These are phyloP conservation scores for Onychomys torridus DNA, from an alignment of 2,797 vertebrate genomes.

Conservation along the genomic window DNA sequence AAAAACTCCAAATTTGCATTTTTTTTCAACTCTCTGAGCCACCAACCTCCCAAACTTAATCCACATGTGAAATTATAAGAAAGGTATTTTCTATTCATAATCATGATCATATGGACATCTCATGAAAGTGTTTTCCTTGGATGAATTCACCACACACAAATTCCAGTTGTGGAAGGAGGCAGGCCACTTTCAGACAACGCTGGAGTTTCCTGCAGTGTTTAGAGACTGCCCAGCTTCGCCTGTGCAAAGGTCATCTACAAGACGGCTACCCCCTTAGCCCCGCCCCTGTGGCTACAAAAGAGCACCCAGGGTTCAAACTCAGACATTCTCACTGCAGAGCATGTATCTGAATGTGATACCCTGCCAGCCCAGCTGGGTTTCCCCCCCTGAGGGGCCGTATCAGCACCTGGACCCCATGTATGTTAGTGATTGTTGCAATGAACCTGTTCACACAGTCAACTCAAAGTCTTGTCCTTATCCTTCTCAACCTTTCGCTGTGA, in stretches of 20 bases:
- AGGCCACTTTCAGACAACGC: not conserved
- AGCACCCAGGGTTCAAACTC: not conserved
- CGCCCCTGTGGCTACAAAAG: not conserved
- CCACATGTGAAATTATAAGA: constrained; percentile 21
- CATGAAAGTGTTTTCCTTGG: not conserved
- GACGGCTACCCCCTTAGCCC: not conserved
- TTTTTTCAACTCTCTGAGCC: not conserved
- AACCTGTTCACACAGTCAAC: not conserved
- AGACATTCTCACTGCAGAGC: not conserved
- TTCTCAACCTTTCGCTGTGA: not conserved
- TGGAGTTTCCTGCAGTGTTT: not conserved
- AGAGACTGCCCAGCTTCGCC: not conserved
- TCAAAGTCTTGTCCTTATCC: not conserved
- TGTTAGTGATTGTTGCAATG: not conserved
- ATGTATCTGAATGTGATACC: not conserved
- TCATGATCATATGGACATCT: not conserved
- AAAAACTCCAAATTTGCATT: not conserved
- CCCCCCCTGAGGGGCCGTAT: not conserved
- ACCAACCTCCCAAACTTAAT: not conserved
- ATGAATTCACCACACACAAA: not conserved
- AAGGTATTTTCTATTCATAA: not conserved
- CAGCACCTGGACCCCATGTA: not conserved
- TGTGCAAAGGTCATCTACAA: not conserved
- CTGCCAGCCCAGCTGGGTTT: not conserved
- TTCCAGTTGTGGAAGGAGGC: not conserved